Conservation (phyloP, 2,797 vertebrate genomes). For the Falco concolor region DNA sequence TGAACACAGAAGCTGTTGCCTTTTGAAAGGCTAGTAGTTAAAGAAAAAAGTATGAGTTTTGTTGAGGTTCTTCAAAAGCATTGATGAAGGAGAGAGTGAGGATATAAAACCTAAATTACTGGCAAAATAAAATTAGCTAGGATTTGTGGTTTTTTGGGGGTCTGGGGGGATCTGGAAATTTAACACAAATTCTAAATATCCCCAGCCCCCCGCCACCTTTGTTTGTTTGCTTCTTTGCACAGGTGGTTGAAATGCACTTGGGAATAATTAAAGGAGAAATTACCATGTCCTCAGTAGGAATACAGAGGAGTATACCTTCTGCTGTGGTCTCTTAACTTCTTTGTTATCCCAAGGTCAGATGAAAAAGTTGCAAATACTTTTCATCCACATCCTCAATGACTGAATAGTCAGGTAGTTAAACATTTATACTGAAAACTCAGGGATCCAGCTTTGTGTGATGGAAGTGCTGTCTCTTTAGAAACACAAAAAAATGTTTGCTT, state of each 20-base stretch:
- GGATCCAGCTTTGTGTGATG: background rate
- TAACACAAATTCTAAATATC: background rate
- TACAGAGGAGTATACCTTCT: background rate
- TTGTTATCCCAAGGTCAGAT: background rate
- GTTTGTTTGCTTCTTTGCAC: background rate
- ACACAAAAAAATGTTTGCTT: background rate
- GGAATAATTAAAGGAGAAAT: background rate
- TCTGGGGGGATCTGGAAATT: background rate
- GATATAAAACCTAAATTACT: background rate
- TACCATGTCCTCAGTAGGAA: background rate
- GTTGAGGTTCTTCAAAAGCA: background rate
- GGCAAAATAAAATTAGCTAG: background rate
- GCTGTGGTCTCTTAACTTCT: background rate
- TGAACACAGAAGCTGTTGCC: background rate
- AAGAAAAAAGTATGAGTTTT: background rate
- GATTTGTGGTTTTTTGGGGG: background rate
- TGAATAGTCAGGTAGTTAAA: background rate
- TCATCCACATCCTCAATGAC: background rate
- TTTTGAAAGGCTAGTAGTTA: background rate
- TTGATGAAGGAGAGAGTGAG: background rate
- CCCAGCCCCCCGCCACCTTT: background rate
- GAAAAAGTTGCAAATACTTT: background rate
- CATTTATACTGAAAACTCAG: background rate
- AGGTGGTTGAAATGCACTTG: background rate
- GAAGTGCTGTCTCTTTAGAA: background rate